phyloP scores from a whole-genome alignment of 2,888 invertebrate species.

The Drosophila algonquin region DNA sequence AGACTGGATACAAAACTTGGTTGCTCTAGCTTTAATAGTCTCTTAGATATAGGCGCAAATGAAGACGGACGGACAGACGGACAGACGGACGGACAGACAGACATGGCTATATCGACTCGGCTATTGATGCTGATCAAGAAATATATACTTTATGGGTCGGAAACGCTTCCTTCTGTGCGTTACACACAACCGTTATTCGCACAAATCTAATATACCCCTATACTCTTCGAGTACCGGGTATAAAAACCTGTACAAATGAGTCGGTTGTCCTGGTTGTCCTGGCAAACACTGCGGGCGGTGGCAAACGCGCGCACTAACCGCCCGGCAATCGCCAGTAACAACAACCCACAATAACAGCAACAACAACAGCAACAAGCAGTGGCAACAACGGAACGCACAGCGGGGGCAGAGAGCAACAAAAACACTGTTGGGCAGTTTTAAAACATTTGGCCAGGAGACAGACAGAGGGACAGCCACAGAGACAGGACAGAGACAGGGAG shows the following conservation, averaged over 20 bases:
- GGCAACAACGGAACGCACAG: slow-evolving; percentile 14
- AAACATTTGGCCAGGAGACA: slow-evolving; percentile 75
- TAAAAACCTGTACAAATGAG: slow-evolving; percentile 76
- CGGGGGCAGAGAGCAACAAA: slow-evolving; percentile 15
- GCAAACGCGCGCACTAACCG: slow-evolving; percentile 69
- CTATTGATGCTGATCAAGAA: no score
- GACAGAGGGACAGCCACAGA: slow-evolving; percentile 27
- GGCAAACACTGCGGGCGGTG: slow-evolving; percentile 76
- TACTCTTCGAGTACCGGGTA: no score
- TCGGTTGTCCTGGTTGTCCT: slow-evolving; percentile 69
- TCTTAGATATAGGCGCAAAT: no score
- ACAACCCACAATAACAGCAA: slow-evolving; percentile 46
- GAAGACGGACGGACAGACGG: no score
- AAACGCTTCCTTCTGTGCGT: no score
- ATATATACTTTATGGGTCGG: no score
- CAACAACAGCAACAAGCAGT: slow-evolving; percentile 49
- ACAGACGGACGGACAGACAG: no score
- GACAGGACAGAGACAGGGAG: slow-evolving; percentile 50
- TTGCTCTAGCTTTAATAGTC: no score
- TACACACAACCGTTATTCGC: no score
- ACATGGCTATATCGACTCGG: no score
- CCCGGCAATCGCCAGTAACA: slow-evolving; percentile 53
- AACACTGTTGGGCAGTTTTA: slow-evolving; percentile 62
- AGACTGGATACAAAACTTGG: no score
- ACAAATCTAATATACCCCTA: no score